Conservation (phyloP, 2,113 vertebrate species). For the Microtus pennsylvanicus region DNA sequence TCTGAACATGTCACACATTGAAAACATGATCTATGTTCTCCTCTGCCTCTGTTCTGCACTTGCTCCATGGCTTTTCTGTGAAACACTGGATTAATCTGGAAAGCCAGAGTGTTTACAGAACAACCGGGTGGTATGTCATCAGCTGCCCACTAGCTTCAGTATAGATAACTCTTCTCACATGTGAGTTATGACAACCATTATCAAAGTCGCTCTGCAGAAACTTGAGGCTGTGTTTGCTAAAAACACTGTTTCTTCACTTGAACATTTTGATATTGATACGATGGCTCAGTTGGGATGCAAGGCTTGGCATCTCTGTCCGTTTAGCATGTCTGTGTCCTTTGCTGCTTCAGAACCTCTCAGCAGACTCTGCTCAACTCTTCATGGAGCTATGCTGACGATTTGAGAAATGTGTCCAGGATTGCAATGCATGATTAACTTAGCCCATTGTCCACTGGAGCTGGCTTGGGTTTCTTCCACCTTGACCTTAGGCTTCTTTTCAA, state of each 20-base stretch:
- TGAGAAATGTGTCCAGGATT: not conserved
- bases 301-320: not conserved
- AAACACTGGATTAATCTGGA: not conserved
- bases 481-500: not conserved
- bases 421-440: not conserved
- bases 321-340: not conserved
- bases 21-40: not conserved
- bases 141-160: not conserved
- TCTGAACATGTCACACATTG: not conserved
- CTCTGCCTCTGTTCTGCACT: not conserved
- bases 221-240: not conserved
- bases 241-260: not conserved
- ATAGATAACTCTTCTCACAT: not conserved
- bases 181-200: not conserved
- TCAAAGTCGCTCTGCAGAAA: not conserved
- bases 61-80: not conserved
- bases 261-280: not conserved
- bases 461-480: not conserved
- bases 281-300: not conserved
- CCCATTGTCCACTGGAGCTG: not conserved
- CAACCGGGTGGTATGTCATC: not conserved
- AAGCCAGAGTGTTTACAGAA: not conserved
- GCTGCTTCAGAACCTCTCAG: not conserved
- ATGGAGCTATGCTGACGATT: not conserved
- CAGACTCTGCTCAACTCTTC: not conserved